phyloP scores from a whole-genome alignment of 30 jellyfish, hydroid and myxozoan genomes.

The Aurelia aurita complex sp. Pacific region DNA sequence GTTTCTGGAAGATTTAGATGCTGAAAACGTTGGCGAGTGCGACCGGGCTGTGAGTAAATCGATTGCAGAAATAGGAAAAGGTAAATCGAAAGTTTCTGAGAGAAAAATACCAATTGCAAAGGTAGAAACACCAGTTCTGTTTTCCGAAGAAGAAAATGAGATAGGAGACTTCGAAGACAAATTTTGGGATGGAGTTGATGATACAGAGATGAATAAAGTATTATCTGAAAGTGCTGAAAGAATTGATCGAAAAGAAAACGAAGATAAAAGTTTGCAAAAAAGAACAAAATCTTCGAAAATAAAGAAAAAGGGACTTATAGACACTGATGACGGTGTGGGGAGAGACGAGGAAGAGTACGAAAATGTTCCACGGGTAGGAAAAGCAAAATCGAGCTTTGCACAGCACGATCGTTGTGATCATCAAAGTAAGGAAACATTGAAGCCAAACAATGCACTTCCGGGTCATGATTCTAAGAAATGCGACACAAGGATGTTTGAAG shows the following conservation, averaged over 20 bases:
- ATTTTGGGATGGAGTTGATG: slow-evolving; percentile 25
- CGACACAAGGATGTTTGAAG: neutral
- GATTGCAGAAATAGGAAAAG: too few species aligned
- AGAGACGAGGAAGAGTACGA: neutral
- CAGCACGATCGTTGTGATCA: neutral
- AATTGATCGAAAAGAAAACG: neutral
- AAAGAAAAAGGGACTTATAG: neutral
- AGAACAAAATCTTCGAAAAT: neutral
- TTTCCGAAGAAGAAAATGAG: slow-evolving; percentile 14
- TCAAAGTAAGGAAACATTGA: neutral
- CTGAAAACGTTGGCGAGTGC: neutral
- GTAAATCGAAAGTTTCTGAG: too few species aligned
- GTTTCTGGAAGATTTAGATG: neutral
- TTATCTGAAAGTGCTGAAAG: neutral
- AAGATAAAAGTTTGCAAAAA: neutral
- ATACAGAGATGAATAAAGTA: slow-evolving; percentile 2
- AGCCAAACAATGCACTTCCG: neutral
- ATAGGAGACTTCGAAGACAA: slow-evolving; percentile 7
- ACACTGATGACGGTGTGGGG: neutral
- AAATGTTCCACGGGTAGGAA: neutral
- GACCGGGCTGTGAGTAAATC: neutral
- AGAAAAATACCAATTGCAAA: neutral
- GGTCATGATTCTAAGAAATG: neutral
- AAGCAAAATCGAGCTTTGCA: too few species aligned
- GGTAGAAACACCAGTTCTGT: slow-evolving; percentile 28